Conservation (phyloP, 2,797 vertebrate genomes). For the Rhadinocentrus ornatus region DNA sequence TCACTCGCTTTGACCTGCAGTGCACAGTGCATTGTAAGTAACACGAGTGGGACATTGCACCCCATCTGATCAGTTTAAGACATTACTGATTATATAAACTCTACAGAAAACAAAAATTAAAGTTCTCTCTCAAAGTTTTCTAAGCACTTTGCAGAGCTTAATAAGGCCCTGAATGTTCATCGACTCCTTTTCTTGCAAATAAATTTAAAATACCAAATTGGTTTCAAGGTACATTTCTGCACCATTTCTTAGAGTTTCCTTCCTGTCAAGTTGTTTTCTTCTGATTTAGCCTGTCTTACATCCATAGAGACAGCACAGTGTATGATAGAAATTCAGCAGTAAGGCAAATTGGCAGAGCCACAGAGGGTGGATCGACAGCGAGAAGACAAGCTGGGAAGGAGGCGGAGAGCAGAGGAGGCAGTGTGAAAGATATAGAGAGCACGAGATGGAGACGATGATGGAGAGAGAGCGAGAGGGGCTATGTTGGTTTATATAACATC, state of each 20-base stretch:
- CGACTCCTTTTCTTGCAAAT: constrained; percentile 6
- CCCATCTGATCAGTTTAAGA: not conserved
- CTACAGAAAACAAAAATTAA: not conserved
- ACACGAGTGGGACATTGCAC: not conserved
- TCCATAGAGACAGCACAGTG: constrained; percentile 63
- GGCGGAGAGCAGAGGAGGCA: constrained; percentile 81
- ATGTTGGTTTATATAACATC: constrained; percentile 85
- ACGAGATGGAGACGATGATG: constrained; percentile 74
- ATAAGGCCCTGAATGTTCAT: not conserved
- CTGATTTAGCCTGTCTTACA: constrained; percentile 69
- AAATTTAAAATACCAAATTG: constrained; percentile 40
- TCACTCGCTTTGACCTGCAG: constrained; percentile 36
- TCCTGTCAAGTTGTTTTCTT: constrained; percentile 70
- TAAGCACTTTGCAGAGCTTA: constrained; percentile 10
- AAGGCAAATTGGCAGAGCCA: constrained; percentile 80
- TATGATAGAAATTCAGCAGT: constrained; percentile 79
- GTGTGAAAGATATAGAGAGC: constrained; percentile 75
- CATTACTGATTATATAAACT: not conserved
- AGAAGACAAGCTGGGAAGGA: constrained; percentile 82
- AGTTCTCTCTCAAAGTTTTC: constrained; percentile 24
- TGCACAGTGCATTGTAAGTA: not conserved
- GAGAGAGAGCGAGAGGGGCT: constrained; percentile 71
- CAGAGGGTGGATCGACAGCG: constrained; percentile 78
- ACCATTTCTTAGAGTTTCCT: constrained; percentile 59
- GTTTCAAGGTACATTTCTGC: constrained; percentile 41